Base-by-base conservation (phyloP, 2,797 vertebrate genomes). In the Chromobotia macracanthus region DNA sequence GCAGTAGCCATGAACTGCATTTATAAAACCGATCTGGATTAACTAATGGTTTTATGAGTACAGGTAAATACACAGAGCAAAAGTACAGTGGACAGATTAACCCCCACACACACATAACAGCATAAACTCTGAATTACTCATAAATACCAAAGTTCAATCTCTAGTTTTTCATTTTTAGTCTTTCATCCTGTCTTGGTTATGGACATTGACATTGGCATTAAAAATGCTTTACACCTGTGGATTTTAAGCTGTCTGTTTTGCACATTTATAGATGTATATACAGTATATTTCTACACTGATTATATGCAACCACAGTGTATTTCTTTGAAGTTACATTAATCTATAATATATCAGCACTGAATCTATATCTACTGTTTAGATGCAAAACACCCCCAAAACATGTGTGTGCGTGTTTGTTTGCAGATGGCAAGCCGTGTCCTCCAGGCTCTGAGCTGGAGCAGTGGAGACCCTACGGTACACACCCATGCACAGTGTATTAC, bases 351-450 rank as follows among this genome's bases (percentile, higher is more conserved):
- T 38, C 0, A 38, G 35, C 8, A 38, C 35, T 38, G 6, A 38
- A 38, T 38, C 35, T 38, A 9, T 38, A 9, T 48, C 48, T 18
- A 18, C 31, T 31, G 31, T 31, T 31, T n/a, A n/a, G 31, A 31
- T 31, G 31, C 31, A 46, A 44, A 31, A 18, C 2, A 5, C 10
- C 13, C 50, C 5, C n/a, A 19, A 19, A 19, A 5, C 28, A 1
- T 5, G 28, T 13, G 21, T 28, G 28, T 60, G 3, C 31, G 5
- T 35, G 16, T 6, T 65, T 19, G 53, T 69, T 71, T 65, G 50
- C 82, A 95, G 95, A 92, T 84, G 94, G 94, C 38, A 95, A 92
- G 44, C 82, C 90, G 5, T 96, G 95, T 84, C 93, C 94, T 21
- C 85, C 89, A 66, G 87, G 80, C 82, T 86, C 85, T 63, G 87